Evolutionary conservation across 2,797 vertebrate species (phyloP), one percentile per base, ranked within the genome.

Genomic region (Echiichthys vipera): DNA sequence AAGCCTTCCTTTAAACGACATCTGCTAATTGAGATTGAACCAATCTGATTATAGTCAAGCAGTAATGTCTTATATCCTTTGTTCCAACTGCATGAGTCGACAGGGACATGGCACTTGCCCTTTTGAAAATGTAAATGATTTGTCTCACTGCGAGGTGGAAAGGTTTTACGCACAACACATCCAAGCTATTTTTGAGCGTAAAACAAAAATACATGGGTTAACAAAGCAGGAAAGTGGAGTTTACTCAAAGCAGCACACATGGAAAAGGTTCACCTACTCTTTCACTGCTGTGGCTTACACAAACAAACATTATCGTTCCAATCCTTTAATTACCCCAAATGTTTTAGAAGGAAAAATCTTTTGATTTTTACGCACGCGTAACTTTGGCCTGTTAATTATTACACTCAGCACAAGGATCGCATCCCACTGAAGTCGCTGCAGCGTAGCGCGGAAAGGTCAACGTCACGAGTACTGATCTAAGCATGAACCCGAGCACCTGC

Each of bases 331-430:
- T 27, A 18, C n/a, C 14, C 5, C 17, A 13, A 11, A 42, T 18
- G 7, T 39, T 57, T 22, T 30, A 11, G n/a, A n/a, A 22, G 15
- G 34, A 50, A 2, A 20, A n/a, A 65, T 34, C 6, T 4, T 5
- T 11, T 20, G 12, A n/a, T n/a, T 51, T 70, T 43, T 55, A 63
- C 11, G 20, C 67, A 63, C 8, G 27, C 36, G 11, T 22, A 10
- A 11, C 54, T 29, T 6, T 15, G 54, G 13, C 55, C 73, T 65
- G 76, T 81, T 79, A 83, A 71, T 62, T 54, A 83, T 80, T 76
- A 75, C 50, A 81, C 24, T 27, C 11, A 11, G 9, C 40, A 3
- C 12, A 10, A 20, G 81, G 45, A 67, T 77, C 40, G 49, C 43
- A 77, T 74, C 36, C 36, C 1, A n/a, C 36, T 32, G 39, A 75